These are phyloP conservation scores for Pangasianodon gigas DNA, from an alignment of 2,113 vertebrate genomes.

Conservation along the genomic window DNA sequence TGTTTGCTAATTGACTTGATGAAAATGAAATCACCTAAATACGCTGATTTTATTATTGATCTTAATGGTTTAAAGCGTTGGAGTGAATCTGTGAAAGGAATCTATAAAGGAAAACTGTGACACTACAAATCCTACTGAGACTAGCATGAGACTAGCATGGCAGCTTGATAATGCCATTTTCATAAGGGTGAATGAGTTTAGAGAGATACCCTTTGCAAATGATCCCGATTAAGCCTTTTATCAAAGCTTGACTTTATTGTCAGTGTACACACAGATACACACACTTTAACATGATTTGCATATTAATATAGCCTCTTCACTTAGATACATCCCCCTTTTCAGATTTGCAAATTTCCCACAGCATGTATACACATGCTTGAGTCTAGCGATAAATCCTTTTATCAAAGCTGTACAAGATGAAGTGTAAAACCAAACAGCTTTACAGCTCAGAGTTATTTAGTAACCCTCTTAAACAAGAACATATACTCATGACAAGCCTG, in stretches of 20 bases:
- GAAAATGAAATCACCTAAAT: slow-evolving; percentile 63
- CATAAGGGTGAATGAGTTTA: slow-evolving; percentile 34
- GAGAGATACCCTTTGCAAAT: slow-evolving; percentile 32
- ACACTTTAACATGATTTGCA: slow-evolving; percentile 22
- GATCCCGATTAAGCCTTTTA: background rate
- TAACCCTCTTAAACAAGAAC: slow-evolving; percentile 40
- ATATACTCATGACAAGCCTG: background rate
- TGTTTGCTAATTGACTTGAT: slow-evolving; percentile 64
- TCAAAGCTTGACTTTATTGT: background rate
- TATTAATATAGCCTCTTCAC: slow-evolving; percentile 13
- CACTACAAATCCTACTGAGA: slow-evolving; percentile 52
- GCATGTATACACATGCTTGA: background rate
- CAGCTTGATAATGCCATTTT: slow-evolving; percentile 54
- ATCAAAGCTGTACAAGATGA: slow-evolving; percentile 10
- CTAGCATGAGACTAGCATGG: slow-evolving; percentile 25
- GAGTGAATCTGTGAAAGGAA: slow-evolving; percentile 41
- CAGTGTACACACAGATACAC: slow-evolving; percentile 3
- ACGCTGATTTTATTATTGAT: slow-evolving; percentile 64
- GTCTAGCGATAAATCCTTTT: slow-evolving; percentile 52
- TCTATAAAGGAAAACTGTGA: slow-evolving; percentile 49
- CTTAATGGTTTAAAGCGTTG: slow-evolving; percentile 61
- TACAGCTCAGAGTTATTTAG: slow-evolving; percentile 7
- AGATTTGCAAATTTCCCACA: background rate
- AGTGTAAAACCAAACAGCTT: slow-evolving; percentile 27
- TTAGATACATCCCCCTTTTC: background rate